These are phyloP conservation scores for Eupeodes latifasciatus DNA, from an alignment of 2,888 invertebrate species.

Conservation along the genomic window DNA sequence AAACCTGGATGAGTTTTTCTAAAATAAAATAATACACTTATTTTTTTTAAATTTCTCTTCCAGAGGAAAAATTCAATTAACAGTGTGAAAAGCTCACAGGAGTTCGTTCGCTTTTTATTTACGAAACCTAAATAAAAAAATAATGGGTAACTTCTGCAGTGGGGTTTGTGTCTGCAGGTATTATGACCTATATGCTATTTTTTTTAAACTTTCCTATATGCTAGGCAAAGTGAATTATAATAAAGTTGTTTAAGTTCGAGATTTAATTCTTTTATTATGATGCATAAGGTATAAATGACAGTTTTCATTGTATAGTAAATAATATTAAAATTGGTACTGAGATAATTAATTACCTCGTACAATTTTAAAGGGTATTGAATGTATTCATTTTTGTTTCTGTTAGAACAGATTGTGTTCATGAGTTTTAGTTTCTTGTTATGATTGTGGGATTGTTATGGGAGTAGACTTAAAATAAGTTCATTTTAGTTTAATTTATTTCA, in stretches of 20 bases:
- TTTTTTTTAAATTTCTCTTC: not conserved
- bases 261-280: constrained; percentile 7
- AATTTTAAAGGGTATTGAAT: no score
- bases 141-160: not conserved
- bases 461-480: no score
- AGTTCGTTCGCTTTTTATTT: constrained; percentile 1
- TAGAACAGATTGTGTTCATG: no score
- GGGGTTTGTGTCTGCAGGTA: constrained; percentile 9
- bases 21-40: constrained; percentile 3
- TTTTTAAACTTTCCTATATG: not conserved
- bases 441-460: no score
- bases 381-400: no score
- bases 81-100: constrained; percentile 32
- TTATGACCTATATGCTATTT: constrained; percentile 32
- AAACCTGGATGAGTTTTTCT: constrained; percentile 1
- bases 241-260: constrained; percentile 8
- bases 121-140: not conserved
- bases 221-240: not conserved
- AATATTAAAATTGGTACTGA: not conserved
- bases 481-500: no score
- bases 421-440: no score
- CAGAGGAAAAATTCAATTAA: constrained; percentile 44
- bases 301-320: not conserved
- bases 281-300: not conserved
- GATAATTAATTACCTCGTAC: not conserved